phyloP scores from a whole-genome alignment of 2,888 invertebrate species.

The Suillia variegata region DNA sequence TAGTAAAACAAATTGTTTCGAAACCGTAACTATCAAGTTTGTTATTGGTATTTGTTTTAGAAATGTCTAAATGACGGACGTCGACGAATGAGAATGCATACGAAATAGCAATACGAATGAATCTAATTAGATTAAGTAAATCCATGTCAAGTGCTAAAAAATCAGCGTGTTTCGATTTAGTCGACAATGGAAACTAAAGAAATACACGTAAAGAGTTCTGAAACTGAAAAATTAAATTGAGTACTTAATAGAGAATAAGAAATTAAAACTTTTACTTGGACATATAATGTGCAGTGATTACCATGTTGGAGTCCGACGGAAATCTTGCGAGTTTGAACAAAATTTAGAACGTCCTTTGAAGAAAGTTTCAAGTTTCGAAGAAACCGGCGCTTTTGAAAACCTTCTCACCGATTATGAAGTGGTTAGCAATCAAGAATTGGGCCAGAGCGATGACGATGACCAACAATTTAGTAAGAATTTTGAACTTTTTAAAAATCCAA shows the following conservation, averaged over 20 bases:
- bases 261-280: background rate
- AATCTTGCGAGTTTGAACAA: background rate
- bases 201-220: background rate
- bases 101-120: conserved; percentile 2
- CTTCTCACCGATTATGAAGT: conserved; percentile 36
- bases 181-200: background rate
- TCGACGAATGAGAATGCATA: background rate
- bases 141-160: conserved; percentile 7
- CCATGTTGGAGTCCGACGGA: background rate
- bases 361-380: too few relatives aligned
- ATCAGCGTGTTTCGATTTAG: background rate
- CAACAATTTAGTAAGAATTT: background rate
- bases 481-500: background rate
- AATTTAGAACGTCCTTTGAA: background rate
- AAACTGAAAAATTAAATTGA: too few relatives aligned
- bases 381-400: too few relatives aligned
- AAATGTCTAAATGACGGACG: background rate
- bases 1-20: too few relatives aligned
- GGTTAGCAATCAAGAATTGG: conserved; percentile 30
- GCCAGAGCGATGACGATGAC: background rate
- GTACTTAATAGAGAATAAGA: background rate
- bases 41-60: too few relatives aligned
- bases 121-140: conserved; percentile 14
- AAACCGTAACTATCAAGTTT: too few relatives aligned
- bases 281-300: background rate